A percentile compares a stretch with the other conserved stretches of the same genome.
phyloP scores from a whole-genome alignment of 2,888 invertebrate species.

The Chloroclysta siterata region DNA sequence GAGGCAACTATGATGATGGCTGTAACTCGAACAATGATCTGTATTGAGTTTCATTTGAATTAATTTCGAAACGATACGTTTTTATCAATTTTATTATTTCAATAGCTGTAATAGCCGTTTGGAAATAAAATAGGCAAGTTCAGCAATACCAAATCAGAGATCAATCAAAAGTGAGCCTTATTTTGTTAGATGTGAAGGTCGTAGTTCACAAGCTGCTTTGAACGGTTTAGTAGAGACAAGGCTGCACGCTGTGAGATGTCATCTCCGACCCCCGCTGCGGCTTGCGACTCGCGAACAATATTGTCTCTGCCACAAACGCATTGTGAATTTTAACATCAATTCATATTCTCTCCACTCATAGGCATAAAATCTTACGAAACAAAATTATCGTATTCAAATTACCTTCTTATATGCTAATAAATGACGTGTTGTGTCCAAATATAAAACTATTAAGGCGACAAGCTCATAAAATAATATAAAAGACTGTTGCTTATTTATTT shows the following conservation, averaged over 20 bases:
- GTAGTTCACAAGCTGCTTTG: constrained; percentile 31
- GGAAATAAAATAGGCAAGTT: constrained; percentile 64
- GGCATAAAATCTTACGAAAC: constrained; percentile 59
- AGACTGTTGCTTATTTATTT: constrained; percentile 6
- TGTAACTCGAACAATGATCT: constrained; percentile 74
- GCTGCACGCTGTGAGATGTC: constrained; percentile 83
- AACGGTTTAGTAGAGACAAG: constrained; percentile 65
- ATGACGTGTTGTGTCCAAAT: constrained; percentile 52
- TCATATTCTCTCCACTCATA: constrained; percentile 70
- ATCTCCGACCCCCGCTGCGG: constrained; percentile 79
- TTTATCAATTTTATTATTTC: constrained; percentile 77
- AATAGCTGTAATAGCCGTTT: constrained; percentile 64
- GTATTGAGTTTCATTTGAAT: constrained; percentile 78
- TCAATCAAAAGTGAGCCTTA: constrained; percentile 52
- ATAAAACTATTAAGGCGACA: constrained; percentile 45
- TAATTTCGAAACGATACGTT: constrained; percentile 77
- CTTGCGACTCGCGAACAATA: constrained; percentile 78
- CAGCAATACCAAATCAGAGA: constrained; percentile 46
- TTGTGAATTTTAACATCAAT: constrained; percentile 80
- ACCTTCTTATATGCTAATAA: constrained; percentile 39
- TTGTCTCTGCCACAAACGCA: constrained; percentile 79
- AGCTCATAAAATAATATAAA: constrained; percentile 30
- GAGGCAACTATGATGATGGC: not conserved
- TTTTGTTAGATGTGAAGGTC: constrained; percentile 41
- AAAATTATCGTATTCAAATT: constrained; percentile 36